Evolutionary conservation across 2,888 invertebrate genomes (phyloP), one percentile per base, ranked within the genome.

Genomic region (Colostygia pectinataria): DNA sequence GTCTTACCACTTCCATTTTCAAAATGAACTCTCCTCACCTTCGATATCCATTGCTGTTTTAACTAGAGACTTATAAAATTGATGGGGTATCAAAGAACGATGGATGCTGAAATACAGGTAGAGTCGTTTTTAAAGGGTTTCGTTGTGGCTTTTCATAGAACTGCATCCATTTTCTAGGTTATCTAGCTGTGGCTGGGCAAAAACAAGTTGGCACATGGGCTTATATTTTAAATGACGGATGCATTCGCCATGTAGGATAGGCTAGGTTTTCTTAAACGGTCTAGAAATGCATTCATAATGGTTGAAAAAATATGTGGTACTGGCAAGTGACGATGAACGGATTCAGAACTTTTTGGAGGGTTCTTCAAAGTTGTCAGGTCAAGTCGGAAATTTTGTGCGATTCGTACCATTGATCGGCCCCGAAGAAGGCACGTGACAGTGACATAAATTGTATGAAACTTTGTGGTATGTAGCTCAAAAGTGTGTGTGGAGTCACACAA

Each of bases 141-240:
- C 14, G 2, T 53, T 57, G 71, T 83, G 69, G 48, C 49, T 59
- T 73, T 82, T 80, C 78, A 77, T 72, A 79, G 84, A 83, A 85
- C 71, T 67, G 66, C 67, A 61, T 74, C 65, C 68, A 77, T 82
- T 82, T 85, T 84, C 80, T 87, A 83, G 85, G 86, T 81, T 82
- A 74, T 68, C 65, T 71, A 77, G 77, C 73, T 73, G 81, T 77
- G 66, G 68, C 53, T 61, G 66, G 68, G 77, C 76, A 85, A 85
- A 84, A 86, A 86, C 80, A 77, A 57, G 79, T 73, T 68, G 69
- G 63, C 67, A 71, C 71, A 77, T 69, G 71, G 75, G 64, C 63
- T 74, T 79, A 77, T 75, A 77, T 78, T 78, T 76, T 72, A 77
- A 81, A 77, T 74, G 76, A 73, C 82, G 80, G 84, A 85, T 79